These are phyloP conservation scores for Formica aserva DNA, from an alignment of 2,888 invertebrate species.

Conservation along the genomic window DNA sequence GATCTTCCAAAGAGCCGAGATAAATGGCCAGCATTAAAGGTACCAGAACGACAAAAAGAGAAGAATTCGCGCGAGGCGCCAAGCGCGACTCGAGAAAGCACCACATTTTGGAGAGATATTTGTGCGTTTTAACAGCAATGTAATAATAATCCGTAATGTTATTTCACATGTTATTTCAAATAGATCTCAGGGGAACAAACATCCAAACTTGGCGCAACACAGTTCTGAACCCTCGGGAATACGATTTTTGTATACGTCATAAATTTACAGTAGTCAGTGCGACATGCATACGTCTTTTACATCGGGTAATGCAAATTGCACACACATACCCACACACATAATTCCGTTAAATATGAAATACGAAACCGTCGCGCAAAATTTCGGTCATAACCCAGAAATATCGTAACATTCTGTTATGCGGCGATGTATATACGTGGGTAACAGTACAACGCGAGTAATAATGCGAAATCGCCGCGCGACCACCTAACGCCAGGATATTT, in stretches of 20 bases:
- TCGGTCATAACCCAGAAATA: conserved; percentile 42
- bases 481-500: conserved; percentile 46
- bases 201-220: not conserved
- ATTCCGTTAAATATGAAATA: conserved; percentile 55
- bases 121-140: not conserved
- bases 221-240: not conserved
- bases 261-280: conserved; percentile 9
- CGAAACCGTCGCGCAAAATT: conserved; percentile 54
- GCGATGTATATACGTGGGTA: conserved; percentile 25
- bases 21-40: conserved; percentile 29
- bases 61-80: conserved; percentile 7
- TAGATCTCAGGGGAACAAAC: not conserved
- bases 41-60: conserved; percentile 15
- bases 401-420: conserved; percentile 37
- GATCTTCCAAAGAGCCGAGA: conserved; percentile 25
- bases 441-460: conserved; percentile 31
- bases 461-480: conserved; percentile 5
- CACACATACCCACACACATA: not conserved
- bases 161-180: not conserved
- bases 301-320: not conserved
- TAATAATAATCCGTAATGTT: not conserved
- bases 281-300: not conserved
- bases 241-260: not conserved
- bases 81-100: conserved; percentile 13
- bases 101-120: not conserved